Base-by-base conservation (phyloP, 2,888 invertebrate species). In the Crematogaster levior region DNA sequence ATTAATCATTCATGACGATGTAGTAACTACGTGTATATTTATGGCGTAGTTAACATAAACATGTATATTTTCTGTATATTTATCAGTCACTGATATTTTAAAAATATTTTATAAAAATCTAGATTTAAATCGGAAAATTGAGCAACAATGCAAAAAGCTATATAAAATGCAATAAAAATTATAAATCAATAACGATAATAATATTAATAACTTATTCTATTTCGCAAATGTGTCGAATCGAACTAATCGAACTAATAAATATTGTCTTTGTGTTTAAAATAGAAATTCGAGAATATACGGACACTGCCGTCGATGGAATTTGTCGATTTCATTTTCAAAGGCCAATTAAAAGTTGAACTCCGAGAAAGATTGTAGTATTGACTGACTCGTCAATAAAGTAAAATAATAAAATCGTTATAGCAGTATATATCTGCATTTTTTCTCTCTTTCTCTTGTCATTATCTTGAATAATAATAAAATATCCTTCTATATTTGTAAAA, bases 1-100 rank as follows among this genome's bases (percentile, higher is more conserved):
- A 79, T 79, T 56, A 70, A 70, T 79, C 77, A 56, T 68, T 43
- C 30, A 30, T 56, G 72, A 70, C 56, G 24, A 56, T 70, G 68
- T 70, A 34, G 30, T 7, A 79, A 79, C 43, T n/a, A 40, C 12
- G 30, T 43, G 18, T 15, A 12, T 56, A 56, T 56, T 43, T 79
- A 46, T n/a, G 21, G 24, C 24, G 21, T 56, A 68, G 34, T 79
- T 70, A 56, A 70, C 53, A 53, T 77, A 79, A 70, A 46, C 27
- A 15, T 21, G 9, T 70, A 24, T n/a, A n/a, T n/a, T 56, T 34
- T 56, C 30, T 63, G 40, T 43, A 15, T 15, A 5, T 48, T 37
- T n/a, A 51, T 7, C 12, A 43, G 24, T 4, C 21, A 27, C n/a
- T 27, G 66, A n/a, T n/a, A n/a, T n/a, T n/a, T n/a, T n/a, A n/a